A percentile compares a stretch with the other conserved stretches of the same genome.
Evolutionary conservation across 2,888 invertebrate genomes (phyloP).

Genomic region (Cryptus armator): DNA sequence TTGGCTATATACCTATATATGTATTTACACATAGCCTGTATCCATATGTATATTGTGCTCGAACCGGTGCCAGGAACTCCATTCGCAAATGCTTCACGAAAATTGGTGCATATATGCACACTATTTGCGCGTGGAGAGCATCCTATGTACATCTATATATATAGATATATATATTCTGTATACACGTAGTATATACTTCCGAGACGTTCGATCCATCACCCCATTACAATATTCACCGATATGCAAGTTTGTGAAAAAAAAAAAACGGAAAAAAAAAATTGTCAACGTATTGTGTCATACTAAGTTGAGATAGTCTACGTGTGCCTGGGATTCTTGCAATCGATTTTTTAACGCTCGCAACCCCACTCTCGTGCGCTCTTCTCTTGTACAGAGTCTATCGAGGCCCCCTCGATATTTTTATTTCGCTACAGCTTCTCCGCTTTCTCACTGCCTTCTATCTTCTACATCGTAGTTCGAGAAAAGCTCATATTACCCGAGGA

Average conservation of each 20-base stretch:
- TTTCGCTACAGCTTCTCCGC: slow-evolving; percentile 24
- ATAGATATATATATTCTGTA: too few species aligned
- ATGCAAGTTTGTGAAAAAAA: background rate
- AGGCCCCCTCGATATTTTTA: slow-evolving; percentile 48
- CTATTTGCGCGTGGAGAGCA: background rate
- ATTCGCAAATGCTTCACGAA: background rate
- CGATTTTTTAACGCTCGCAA: slow-evolving; percentile 35
- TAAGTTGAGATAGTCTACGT: background rate
- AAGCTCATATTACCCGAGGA: slow-evolving; percentile 57
- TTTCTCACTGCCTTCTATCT: slow-evolving; percentile 12
- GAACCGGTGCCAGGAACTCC: background rate
- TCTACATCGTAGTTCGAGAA: slow-evolving; percentile 40
- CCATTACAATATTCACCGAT: background rate
- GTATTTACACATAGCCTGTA: background rate
- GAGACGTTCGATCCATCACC: background rate
- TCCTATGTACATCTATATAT: background rate
- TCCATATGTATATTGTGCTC: background rate
- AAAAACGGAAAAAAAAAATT: background rate
- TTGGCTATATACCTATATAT: background rate
- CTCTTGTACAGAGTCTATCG: slow-evolving; percentile 34
- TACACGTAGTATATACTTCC: background rate
- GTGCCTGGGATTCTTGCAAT: slow-evolving; percentile 37
- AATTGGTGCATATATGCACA: background rate
- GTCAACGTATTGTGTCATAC: background rate
- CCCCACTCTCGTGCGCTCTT: background rate